Base-by-base conservation (phyloP, 1,140 invertebrate genomes). In the Formica exsecta region DNA sequence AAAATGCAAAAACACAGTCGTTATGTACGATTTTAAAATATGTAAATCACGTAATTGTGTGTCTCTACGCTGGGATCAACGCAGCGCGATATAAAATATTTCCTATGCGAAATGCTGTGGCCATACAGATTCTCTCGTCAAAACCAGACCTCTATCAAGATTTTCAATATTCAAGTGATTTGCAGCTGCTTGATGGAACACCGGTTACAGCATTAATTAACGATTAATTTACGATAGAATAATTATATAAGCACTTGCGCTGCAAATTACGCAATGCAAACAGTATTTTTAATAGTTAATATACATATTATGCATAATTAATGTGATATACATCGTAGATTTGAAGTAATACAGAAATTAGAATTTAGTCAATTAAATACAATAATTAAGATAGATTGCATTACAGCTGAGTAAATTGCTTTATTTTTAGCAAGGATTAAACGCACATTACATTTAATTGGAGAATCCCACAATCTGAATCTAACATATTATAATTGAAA, bases 101-200 rank as follows among this genome's bases (percentile, higher is more conserved):
- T 70, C 3, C 77, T 59, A 57, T 25, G 16, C 48, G 22, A 11
- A 44, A 80, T 41, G 25, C 29, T 66, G 9, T 48, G 32, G 19
- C 36, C 76, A 7, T 22, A 22, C 22, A 41, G 22, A 32, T 80
- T 57, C 36, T 70, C 76, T 79, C 48, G 32, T 68, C 76, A 51
- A 66, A 32, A 76, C 59, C 64, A 57, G 77, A 80, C 59, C 65
- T 70, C 36, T 57, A 65, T 70, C 65, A 44, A 80, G n/a, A 25
- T 80, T 70, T 36, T 80, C 65, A 38, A 32, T 25, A 80, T 80
- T 80, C n/a, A 32, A 68, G 44, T 44, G 64, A 68, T 79, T 66
- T 66, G 44, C 64, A 54, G 32, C 32, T 41, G n/a, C 32, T 38
- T 36, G 9, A 51, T 68, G 41, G 22, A 54, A 36, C 11, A 65